Evolutionary conservation across 2,797 vertebrate species (phyloP), one percentile per base, ranked within the genome.

Genomic region (Sebastes matsubarae): DNA sequence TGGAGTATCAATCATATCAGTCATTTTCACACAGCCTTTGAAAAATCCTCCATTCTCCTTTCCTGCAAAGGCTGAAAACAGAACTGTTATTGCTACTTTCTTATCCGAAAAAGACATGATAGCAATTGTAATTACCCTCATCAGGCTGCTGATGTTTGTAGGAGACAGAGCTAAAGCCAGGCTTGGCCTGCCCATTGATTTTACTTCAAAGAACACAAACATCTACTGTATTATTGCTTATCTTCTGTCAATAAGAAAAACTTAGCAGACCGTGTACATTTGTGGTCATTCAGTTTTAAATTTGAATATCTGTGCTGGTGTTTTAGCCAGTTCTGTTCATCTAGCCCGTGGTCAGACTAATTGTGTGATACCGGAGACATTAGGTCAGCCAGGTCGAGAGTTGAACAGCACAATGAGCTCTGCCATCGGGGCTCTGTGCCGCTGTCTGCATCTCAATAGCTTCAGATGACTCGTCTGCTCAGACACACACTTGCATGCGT

Each of bases 391-490:
- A n/a, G 76, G 80, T 84, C 29, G 1, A 73, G 55, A 36, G 73
- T 66, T 75, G 34, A 70, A 77, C 78, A 82, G 67, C 67, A 67
- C 36, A 59, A 27, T 8, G 72, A 72, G 58, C 66, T 77, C 66
- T 22, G 50, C 32, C 42, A 9, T 52, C 2, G 6, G 38, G n/a
- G 60, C 38, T 72, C 60, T 18, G 42, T 25, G 59, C 27, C 9
- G 1, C 75, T 61, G 80, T 81, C 84, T 75, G 68, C 80, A 88
- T 91, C 68, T 50, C 30, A 82, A 84, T 80, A 72, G 68, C 66
- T 69, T 57, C 52, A 55, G 79, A 79, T 76, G 77, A 84, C 58
- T 77, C 20, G n/a, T 71, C 69, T 81, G 72, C 32, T 72, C 50
- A 34, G 54, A 54, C 9, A 3, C 55, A 13, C 52, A 29, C 65